Evolutionary conservation across 2,888 invertebrate species (phyloP).

Genomic region (Augiades crinisus): DNA sequence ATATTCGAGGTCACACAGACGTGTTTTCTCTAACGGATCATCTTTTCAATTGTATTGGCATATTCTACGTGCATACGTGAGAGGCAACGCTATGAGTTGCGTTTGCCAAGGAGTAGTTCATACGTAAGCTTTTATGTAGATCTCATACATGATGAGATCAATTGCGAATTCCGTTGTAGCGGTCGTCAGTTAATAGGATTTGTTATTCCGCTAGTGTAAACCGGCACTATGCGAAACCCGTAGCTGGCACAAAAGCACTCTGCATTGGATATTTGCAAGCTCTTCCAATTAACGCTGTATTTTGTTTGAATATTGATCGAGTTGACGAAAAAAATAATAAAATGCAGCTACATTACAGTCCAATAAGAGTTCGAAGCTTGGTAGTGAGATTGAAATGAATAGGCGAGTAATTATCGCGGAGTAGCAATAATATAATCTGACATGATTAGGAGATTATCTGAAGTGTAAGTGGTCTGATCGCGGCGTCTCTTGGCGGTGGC

Average conservation of each 20-base stretch:
- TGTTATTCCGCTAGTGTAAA: conserved; percentile 21
- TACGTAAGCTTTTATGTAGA: conserved; percentile 31
- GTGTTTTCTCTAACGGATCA: conserved; percentile 61
- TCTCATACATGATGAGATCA: conserved; percentile 35
- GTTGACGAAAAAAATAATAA: conserved; percentile 4
- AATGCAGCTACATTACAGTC: not conserved
- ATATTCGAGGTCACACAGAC: conserved; percentile 53
- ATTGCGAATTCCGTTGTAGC: conserved; percentile 33
- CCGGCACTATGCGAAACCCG: conserved; percentile 21
- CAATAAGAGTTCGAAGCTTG: conserved; percentile 1
- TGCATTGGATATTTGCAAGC: conserved; percentile 20
- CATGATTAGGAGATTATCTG: conserved; percentile 59
- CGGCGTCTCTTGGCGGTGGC: conserved; percentile 42
- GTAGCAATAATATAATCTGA: conserved; percentile 41
- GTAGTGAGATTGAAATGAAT: conserved; percentile 29
- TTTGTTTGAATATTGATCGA: conserved; percentile 21
- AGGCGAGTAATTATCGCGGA: conserved; percentile 21
- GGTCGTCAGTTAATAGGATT: conserved; percentile 17
- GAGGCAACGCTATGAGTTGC: conserved; percentile 50
- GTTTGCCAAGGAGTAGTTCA: conserved; percentile 43
- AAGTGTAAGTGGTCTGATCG: conserved; percentile 55
- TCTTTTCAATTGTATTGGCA: conserved; percentile 56
- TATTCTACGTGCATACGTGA: conserved; percentile 57
- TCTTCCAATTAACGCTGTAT: conserved; percentile 22
- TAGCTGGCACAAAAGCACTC: conserved; percentile 22